Evolutionary conservation across 64 coral and sea anemone species (phyloP), one percentile per base, ranked within the genome.

Genomic region (Orbicella faveolata): DNA sequence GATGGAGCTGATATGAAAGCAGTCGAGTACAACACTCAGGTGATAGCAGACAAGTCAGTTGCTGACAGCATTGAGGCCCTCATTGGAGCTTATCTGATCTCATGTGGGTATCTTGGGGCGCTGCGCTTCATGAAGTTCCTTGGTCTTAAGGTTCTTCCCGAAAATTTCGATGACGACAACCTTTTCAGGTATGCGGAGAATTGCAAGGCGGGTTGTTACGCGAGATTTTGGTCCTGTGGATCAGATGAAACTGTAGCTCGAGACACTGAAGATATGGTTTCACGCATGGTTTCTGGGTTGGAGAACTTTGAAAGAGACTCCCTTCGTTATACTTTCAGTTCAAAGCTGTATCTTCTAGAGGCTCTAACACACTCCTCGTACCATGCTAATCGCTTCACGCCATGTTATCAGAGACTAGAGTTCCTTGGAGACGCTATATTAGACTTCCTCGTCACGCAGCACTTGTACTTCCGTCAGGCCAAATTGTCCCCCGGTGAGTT

Each of bases 391-490:
- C 87, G 87, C 37, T 53, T 88, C 87, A 88, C 90, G 25, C 83
- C 84, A 63, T 87, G 90, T 65, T 89, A 88, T 63, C 88, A 99
- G 76, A 74, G 97, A 69, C 94, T 99, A 6, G 97, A 99, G 68
- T 99, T 99, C 79, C 90, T 99, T 16, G 97, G 97, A 3, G 97
- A 99, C 14, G 97, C 97, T n/a, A 1, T 99, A 18, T 44, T 99
- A 65, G 97, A 99, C 55, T 95, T 99, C 33, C 78, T 99, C n/a
- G 97, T 99, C 21, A 99, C 97, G 13, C 93, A 99, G 80, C 90
- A 92, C 21, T 34, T 99, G 65, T 99, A 99, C 44, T 95, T 89
- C 54, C 63, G 76, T 36, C 67, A 93, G 3, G 83, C 36, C 17
- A 85, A 75, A 37, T 92, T 99, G 34, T 89, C 78, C 1, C 97